Conservation (phyloP, 2,113 vertebrate species). For the Furnarius figulus region DNA sequence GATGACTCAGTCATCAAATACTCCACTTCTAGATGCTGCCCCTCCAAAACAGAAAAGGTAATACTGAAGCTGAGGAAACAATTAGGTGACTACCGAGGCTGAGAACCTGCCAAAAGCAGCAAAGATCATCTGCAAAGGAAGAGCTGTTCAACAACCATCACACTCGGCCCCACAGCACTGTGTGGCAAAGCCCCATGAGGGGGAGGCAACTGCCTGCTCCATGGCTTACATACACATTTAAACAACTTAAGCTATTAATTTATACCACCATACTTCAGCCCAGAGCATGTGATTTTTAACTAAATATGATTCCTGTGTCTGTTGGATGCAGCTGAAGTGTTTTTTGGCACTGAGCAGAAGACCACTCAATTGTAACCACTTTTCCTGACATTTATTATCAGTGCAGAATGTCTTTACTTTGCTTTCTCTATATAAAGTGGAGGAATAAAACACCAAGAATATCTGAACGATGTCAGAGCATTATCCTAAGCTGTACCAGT, state of each 20-base stretch:
- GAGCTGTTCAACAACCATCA: background rate
- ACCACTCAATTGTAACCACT: background rate
- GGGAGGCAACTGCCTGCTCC: background rate
- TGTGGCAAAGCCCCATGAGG: background rate
- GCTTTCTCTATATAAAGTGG: background rate
- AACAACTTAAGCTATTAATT: background rate
- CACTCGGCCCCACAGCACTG: background rate
- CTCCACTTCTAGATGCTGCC: background rate
- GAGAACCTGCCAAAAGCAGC: background rate
- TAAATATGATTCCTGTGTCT: background rate
- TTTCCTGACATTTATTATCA: background rate
- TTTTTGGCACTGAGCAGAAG: background rate
- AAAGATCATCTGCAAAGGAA: background rate
- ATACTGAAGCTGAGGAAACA: background rate
- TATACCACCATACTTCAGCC: background rate
- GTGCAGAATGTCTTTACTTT: background rate
- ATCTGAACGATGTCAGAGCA: background rate
- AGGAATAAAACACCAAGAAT: background rate
- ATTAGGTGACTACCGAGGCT: background rate
- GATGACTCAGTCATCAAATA: background rate
- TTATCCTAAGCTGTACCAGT: background rate
- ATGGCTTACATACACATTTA: background rate
- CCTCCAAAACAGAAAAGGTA: background rate
- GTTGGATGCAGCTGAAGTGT: background rate
- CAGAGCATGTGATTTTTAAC: background rate